Evolutionary conservation across 1,140 invertebrate species (phyloP).

Genomic region (Heliconius congener): DNA sequence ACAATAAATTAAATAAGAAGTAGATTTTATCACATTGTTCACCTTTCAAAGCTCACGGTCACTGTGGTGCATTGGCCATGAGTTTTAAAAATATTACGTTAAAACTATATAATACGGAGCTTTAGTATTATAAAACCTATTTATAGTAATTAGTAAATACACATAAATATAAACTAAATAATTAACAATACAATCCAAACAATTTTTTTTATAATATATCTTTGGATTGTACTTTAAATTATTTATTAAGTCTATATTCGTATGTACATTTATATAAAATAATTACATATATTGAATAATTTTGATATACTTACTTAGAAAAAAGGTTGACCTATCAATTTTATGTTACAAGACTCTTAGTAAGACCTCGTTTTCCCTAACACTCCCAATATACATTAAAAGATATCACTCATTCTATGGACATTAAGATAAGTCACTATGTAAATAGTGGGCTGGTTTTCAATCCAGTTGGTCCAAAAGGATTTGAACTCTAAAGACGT

Average conservation of each 20-base stretch:
- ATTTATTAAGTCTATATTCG: too few relatives aligned
- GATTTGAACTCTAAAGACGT: slow-evolving; percentile 30
- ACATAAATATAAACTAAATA: too few relatives aligned
- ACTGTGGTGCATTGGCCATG: slow-evolving; percentile 16
- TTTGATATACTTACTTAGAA: neutral
- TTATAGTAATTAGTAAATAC: neutral
- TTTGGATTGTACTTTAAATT: too few relatives aligned
- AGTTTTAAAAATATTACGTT: neutral
- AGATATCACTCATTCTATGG: slow-evolving; percentile 33
- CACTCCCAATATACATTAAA: slow-evolving; percentile 35
- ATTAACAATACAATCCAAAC: too few relatives aligned
- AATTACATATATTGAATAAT: too few relatives aligned
- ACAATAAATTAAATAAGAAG: slow-evolving; percentile 12
- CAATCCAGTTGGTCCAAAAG: slow-evolving; percentile 19
- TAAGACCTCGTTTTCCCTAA: slow-evolving; percentile 22
- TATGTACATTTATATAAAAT: too few relatives aligned
- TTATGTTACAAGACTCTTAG: slow-evolving; percentile 2
- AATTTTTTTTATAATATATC: too few relatives aligned
- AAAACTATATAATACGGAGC: slow-evolving; percentile 1
- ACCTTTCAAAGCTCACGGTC: slow-evolving; percentile 31
- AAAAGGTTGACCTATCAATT: neutral
- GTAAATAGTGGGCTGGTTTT: slow-evolving; percentile 37
- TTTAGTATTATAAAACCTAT: neutral
- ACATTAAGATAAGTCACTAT: slow-evolving; percentile 36
- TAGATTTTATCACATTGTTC: slow-evolving; percentile 26